These are phyloP conservation scores for Pangasius djambal DNA, from an alignment of 2,797 vertebrate species.

Conservation along the genomic window DNA sequence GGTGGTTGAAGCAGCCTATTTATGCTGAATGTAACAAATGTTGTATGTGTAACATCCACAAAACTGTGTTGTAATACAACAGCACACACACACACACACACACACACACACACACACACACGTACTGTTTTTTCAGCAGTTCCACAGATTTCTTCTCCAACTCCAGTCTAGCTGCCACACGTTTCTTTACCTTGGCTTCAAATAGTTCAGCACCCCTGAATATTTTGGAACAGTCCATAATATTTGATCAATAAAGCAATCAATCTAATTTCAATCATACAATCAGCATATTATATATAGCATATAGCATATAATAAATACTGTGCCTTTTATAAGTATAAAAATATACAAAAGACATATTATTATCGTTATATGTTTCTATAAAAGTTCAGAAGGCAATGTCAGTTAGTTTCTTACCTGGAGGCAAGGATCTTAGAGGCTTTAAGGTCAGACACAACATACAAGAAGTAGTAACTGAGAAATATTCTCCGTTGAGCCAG, in stretches of 20 bases:
- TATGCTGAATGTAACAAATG: not conserved
- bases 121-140: conserved; percentile 76
- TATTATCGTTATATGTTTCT: not conserved
- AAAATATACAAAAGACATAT: not conserved
- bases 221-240: not conserved
- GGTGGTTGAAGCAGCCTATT: not conserved
- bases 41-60: not conserved
- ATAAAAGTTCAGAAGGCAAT: not conserved
- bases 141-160: conserved; percentile 75
- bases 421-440: conserved; percentile 76
- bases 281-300: not conserved
- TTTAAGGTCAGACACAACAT: conserved; percentile 78
- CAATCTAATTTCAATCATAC: not conserved
- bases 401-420: conserved; percentile 64
- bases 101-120: conserved; percentile 21
- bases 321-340: not conserved
- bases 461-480: conserved; percentile 83
- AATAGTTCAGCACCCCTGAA: conserved; percentile 80
- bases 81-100: not conserved
- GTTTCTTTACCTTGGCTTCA: conserved; percentile 78
- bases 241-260: not conserved
- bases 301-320: too few species aligned
- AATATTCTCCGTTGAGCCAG: conserved; percentile 77
- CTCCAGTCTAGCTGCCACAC: conserved; percentile 69
- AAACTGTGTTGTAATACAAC: not conserved